Percentiles rank a stretch among this genome's conserved stretches.
Conservation (phyloP, 2,113 vertebrate species). For the Girardinichthys multiradiatus region DNA sequence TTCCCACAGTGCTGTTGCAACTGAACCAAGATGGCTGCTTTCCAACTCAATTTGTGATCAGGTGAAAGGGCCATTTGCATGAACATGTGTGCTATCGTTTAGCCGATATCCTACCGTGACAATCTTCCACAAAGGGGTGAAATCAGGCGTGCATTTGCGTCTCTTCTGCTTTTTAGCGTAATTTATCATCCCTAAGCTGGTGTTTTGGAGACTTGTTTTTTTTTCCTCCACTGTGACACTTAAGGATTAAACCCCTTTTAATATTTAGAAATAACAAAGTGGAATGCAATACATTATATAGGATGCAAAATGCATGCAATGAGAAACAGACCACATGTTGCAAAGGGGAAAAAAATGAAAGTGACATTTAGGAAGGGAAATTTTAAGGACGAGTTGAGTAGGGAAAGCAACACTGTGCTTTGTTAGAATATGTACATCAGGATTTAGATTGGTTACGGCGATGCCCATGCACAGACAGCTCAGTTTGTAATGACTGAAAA, state of each 20-base stretch:
- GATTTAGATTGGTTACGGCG: neutral
- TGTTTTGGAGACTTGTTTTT: constrained; percentile 28
- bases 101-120: constrained; percentile 63
- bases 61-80: constrained; percentile 67
- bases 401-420: constrained; percentile 14
- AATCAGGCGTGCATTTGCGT: constrained; percentile 61
- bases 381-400: constrained; percentile 26
- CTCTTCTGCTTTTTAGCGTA: constrained; percentile 32
- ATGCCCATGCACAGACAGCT: constrained; percentile 17
- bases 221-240: constrained; percentile 27
- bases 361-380: constrained; percentile 9
- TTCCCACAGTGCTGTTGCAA: constrained; percentile 28
- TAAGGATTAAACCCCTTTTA: constrained; percentile 47
- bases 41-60: constrained; percentile 76
- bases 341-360: constrained; percentile 35
- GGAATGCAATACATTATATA: constrained; percentile 42
- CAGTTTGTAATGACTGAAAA: constrained; percentile 19
- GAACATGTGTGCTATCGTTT: constrained; percentile 73
- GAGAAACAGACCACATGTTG: constrained; percentile 14
- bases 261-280: constrained; percentile 38
- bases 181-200: constrained; percentile 41
- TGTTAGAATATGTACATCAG: constrained; percentile 40
- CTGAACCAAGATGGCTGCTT: constrained; percentile 68
- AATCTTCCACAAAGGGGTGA: constrained; percentile 51
- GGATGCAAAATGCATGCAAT: constrained; percentile 11